Conservation (phyloP, 2,797 vertebrate genomes). For the Sebastiscus albofasciatus region DNA sequence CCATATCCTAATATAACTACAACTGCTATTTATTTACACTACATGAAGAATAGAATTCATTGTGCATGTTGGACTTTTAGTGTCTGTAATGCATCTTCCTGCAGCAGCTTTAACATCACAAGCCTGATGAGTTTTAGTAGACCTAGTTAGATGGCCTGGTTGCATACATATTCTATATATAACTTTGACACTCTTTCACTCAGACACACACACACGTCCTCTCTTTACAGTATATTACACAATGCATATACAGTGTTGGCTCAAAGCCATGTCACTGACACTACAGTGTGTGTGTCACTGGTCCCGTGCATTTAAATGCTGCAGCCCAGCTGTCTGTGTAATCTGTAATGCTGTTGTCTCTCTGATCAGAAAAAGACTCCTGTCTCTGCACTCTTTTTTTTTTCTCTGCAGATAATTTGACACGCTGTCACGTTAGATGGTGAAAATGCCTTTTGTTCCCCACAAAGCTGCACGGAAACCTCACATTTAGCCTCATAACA, state of each 20-base stretch:
- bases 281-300: conserved; percentile 6
- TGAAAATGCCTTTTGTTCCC: conserved; percentile 3
- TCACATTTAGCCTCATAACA: not conserved
- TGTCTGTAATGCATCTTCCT: not conserved
- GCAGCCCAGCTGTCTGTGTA: not conserved
- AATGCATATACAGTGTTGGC: not conserved
- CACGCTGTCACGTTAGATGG: not conserved
- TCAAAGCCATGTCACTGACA: conserved; percentile 5
- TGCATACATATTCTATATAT: conserved; percentile 8
- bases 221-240: conserved; percentile 18
- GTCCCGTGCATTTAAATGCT: conserved; percentile 20
- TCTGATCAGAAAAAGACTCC: conserved; percentile 6
- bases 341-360: conserved; percentile 9
- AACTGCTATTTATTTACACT: not conserved
- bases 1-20: not conserved
- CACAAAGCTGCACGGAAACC: not conserved
- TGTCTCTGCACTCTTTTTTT: not conserved
- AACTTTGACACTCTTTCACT: conserved; percentile 3
- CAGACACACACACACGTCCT: not conserved
- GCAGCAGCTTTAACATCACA: not conserved
- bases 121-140: not conserved
- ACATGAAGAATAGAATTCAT: not conserved
- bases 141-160: conserved; percentile 12
- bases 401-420: conserved; percentile 11
- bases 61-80: not conserved